Percentiles rank a stretch among this genome's conserved stretches.
These are phyloP conservation scores for Numida meleagris DNA, from an alignment of 2,113 vertebrate species.

Conservation along the genomic window DNA sequence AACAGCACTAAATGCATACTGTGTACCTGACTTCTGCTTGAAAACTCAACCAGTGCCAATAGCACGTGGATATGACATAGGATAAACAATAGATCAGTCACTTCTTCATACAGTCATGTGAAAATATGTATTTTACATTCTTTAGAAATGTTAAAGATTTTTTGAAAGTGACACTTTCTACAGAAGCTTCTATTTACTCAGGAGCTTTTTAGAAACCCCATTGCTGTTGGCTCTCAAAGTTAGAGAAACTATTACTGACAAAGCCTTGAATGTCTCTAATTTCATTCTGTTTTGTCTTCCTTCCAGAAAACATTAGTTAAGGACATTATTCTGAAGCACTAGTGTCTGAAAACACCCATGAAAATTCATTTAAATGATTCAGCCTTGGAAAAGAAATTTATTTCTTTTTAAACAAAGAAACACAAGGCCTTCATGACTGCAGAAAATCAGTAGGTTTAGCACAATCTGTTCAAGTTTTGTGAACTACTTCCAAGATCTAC, in stretches of 20 bases:
- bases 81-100: neutral
- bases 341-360: neutral
- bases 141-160: neutral
- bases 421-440: neutral
- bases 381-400: slow-evolving; percentile 25
- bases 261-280: slow-evolving; percentile 12
- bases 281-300: slow-evolving; percentile 24
- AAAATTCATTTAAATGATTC: slow-evolving; percentile 36
- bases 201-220: neutral
- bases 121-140: neutral
- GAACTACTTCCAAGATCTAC: slow-evolving; percentile 29
- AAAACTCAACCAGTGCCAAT: neutral
- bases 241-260: slow-evolving; percentile 13
- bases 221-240: slow-evolving; percentile 4
- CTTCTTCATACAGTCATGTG: neutral
- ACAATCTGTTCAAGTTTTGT: slow-evolving; percentile 37
- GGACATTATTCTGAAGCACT: slow-evolving; percentile 43
- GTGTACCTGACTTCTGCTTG: neutral
- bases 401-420: slow-evolving; percentile 33
- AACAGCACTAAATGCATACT: neutral
- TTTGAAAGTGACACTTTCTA: neutral
- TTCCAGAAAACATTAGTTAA: slow-evolving; percentile 28
- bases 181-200: neutral
- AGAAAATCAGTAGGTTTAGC: slow-evolving; percentile 16
- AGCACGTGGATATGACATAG: neutral